Evolutionary conservation across 1,140 invertebrate species (phyloP).

Genomic region (Drosophila paulistorum): DNA sequence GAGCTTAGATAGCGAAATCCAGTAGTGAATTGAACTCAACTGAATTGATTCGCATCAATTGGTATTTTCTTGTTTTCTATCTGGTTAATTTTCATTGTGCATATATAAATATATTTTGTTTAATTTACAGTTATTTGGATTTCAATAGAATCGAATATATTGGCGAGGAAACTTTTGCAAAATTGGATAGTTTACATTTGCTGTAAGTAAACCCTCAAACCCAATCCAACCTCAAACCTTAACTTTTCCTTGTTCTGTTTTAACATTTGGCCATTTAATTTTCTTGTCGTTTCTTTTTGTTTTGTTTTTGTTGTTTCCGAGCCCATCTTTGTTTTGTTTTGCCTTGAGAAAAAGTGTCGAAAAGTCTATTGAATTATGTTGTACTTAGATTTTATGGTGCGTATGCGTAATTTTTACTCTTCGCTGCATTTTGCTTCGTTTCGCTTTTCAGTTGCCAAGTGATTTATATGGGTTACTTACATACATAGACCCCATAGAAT

Average conservation of each 20-base stretch:
- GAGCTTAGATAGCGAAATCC: slow-evolving; percentile 2
- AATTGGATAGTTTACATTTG: slow-evolving; percentile 82
- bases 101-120: slow-evolving; percentile 50
- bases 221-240: not conserved
- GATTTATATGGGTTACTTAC: slow-evolving; percentile 71
- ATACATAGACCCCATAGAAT: slow-evolving; percentile 41
- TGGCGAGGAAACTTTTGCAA: slow-evolving; percentile 82
- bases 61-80: slow-evolving; percentile 17
- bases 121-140: slow-evolving; percentile 83
- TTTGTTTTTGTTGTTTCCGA: slow-evolving; percentile 20
- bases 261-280: slow-evolving; percentile 34
- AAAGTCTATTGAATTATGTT: slow-evolving; percentile 81
- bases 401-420: slow-evolving; percentile 81
- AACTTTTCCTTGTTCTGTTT: slow-evolving; percentile 14
- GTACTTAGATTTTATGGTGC: slow-evolving; percentile 80
- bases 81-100: slow-evolving; percentile 28
- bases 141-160: slow-evolving; percentile 83
- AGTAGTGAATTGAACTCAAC: slow-evolving; percentile 1
- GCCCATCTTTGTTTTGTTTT: slow-evolving; percentile 17
- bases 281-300: slow-evolving; percentile 27
- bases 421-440: slow-evolving; percentile 70
- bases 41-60: not conserved
- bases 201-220: slow-evolving; percentile 82
- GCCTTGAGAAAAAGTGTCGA: slow-evolving; percentile 63
- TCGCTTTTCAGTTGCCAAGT: slow-evolving; percentile 47